Percentiles rank a stretch among this genome's conserved stretches.
phyloP scores from a whole-genome alignment of 2,797 vertebrate species.

The Centropyge bicolor region DNA sequence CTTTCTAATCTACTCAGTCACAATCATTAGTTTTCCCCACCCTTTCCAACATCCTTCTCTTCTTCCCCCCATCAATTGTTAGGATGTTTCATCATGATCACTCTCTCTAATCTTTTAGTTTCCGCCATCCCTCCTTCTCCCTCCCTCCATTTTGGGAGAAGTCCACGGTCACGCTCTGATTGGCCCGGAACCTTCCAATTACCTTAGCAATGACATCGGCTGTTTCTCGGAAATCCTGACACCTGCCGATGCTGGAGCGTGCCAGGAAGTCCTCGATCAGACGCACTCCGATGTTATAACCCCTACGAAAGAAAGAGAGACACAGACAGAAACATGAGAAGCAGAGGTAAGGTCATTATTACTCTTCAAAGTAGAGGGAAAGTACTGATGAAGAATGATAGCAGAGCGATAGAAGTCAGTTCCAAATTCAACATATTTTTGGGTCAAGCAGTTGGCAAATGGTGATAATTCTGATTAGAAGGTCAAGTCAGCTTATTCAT shows the following conservation, averaged over 20 bases:
- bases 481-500: constrained; percentile 28
- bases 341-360: constrained; percentile 23
- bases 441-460: constrained; percentile 35
- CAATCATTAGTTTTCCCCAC: constrained; percentile 1
- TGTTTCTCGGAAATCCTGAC: constrained; percentile 99
- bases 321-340: neutral
- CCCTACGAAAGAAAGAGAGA: constrained; percentile 84
- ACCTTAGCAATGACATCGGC: constrained; percentile 99
- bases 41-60: neutral
- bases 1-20: constrained; percentile 22
- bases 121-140: constrained; percentile 22
- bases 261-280: constrained; percentile 99
- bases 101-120: constrained; percentile 29
- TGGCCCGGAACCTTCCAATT: constrained; percentile 68
- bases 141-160: constrained; percentile 49
- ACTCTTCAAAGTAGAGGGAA: neutral
- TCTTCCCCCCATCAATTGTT: constrained; percentile 12
- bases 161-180: constrained; percentile 64
- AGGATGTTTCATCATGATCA: constrained; percentile 23
- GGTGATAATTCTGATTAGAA: constrained; percentile 28
- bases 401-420: constrained; percentile 9
- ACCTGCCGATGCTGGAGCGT: constrained; percentile 95
- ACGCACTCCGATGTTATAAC: constrained; percentile 98
- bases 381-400: neutral
- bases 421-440: constrained; percentile 29